Evolutionary conservation across 2,113 vertebrate genomes (phyloP).

Genomic region (Epinephelus lanceolatus): DNA sequence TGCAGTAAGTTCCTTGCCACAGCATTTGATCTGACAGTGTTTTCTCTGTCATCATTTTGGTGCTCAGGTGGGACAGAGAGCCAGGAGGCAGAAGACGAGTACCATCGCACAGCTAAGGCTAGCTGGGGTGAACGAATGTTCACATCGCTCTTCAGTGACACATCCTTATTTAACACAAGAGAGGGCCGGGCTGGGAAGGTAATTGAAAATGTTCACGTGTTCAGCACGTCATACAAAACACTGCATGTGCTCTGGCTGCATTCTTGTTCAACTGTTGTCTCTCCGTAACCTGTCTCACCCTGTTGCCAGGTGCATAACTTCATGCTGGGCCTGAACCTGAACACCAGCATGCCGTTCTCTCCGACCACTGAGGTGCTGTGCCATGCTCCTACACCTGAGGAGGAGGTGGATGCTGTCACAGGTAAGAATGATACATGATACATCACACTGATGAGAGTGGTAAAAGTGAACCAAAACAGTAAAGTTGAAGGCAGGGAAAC

Average conservation of each 20-base stretch:
- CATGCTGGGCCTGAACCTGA: conserved; percentile 97
- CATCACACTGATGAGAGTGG: not conserved
- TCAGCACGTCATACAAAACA: not conserved
- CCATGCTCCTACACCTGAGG: conserved; percentile 83
- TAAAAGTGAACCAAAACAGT: not conserved
- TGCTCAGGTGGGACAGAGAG: conserved; percentile 86
- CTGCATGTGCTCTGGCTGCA: not conserved
- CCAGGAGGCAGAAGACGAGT: conserved; percentile 83
- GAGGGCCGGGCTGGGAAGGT: conserved; percentile 96
- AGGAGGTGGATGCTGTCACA: conserved; percentile 91
- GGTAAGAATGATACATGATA: conserved; percentile 75
- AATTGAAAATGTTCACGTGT: not conserved
- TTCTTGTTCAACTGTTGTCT: not conserved
- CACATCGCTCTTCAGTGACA: conserved; percentile 92
- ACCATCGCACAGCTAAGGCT: conserved; percentile 85
- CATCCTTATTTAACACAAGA: conserved; percentile 93
- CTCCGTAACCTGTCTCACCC: not conserved
- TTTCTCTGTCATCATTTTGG: not conserved
- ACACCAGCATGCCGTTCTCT: conserved; percentile 88
- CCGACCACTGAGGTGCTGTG: conserved; percentile 76
- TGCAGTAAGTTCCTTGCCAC: too few species aligned
- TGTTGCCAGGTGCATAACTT: conserved; percentile 91
- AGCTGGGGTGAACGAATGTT: conserved; percentile 96
- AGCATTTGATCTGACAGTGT: not conserved
- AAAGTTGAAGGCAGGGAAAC: too few species aligned